These are phyloP conservation scores for Dendrolimus kikuchii DNA, from an alignment of 1,140 invertebrate genomes.

Conservation along the genomic window DNA sequence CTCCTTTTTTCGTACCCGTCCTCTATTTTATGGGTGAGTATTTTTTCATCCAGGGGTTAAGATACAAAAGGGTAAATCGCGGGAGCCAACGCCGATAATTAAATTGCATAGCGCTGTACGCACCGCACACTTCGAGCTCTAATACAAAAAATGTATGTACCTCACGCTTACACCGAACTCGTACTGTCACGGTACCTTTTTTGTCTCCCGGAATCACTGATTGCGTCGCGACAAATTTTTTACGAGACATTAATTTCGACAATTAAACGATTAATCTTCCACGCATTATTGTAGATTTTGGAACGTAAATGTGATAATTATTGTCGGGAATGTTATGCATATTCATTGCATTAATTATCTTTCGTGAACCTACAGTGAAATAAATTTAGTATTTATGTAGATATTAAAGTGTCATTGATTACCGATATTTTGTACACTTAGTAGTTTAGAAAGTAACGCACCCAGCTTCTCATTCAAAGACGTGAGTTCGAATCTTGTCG, in stretches of 20 bases:
- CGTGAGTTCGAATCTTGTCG: too few species aligned
- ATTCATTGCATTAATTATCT: too few species aligned
- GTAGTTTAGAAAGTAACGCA: too few species aligned
- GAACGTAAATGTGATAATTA: too few species aligned
- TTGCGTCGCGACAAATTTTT: constrained; percentile 18
- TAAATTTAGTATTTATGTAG: too few species aligned
- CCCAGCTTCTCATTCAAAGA: too few species aligned
- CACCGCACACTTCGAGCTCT: too few species aligned
- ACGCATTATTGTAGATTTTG: not conserved
- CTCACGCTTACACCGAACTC: not conserved
- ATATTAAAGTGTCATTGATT: too few species aligned
- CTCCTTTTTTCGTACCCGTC: constrained; percentile 70
- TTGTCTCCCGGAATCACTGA: constrained; percentile 7
- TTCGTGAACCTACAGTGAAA: too few species aligned
- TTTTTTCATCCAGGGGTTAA: constrained; percentile 72
- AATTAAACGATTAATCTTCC: constrained; percentile 28
- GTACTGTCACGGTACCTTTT: constrained; percentile 3
- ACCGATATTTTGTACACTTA: too few species aligned
- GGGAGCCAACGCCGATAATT: constrained; percentile 65
- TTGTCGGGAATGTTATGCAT: too few species aligned
- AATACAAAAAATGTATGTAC: not conserved
- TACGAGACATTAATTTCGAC: constrained; percentile 31
- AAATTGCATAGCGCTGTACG: constrained; percentile 56
- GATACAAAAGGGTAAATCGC: constrained; percentile 73
- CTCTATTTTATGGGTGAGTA: constrained; percentile 70